Evolutionary conservation across 2,888 invertebrate genomes (phyloP), one percentile per base, ranked within the genome.

Genomic region (Ornithoptera priamus): DNA sequence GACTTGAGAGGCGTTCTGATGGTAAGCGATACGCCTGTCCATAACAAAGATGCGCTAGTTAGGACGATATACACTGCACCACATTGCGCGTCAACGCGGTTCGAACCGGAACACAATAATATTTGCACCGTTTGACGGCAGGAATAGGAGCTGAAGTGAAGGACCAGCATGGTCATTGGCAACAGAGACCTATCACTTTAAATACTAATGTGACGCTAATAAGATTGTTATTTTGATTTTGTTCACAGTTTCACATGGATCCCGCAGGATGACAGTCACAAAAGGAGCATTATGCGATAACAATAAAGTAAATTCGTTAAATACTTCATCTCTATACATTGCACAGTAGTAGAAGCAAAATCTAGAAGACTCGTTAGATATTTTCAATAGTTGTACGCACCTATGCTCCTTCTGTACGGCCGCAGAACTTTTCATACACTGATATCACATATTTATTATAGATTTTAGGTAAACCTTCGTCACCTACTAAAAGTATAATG

Each of bases 261-360:
- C 59, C 50, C 15, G 69, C 62, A 62, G 24, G 30, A 66, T 69
- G 69, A 62, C 50, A 62, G 65, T 62, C n/a, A 69, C 62, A 58
- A 65, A 69, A 62, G 69, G 69, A 65, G 62, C 63, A 65, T 56
- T 69, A 30, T 57, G 46, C 30, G 46, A 57, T 10, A 62, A 46
- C n/a, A n/a, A 53, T 69, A 69, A 69, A 69, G 69, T 69, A 69
- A 66, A 66, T 59, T 69, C 65, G 69, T 69, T 62, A 12, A 58
- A 66, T 66, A 36, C 22, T 12, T 69, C 53, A 39, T 50, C 15
- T 39, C 39, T 30, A 68, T 68, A 53, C 18, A 50, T 17, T 50
- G 69, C 69, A 70, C 69, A 50, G 50, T 70, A 70, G 65, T 50
- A 20, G 24, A 59, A 22, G 53, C 10, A 53, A 46, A 30, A 17